Base-by-base conservation (phyloP, 2,113 vertebrate species). In the Dissostichus mawsoni region DNA sequence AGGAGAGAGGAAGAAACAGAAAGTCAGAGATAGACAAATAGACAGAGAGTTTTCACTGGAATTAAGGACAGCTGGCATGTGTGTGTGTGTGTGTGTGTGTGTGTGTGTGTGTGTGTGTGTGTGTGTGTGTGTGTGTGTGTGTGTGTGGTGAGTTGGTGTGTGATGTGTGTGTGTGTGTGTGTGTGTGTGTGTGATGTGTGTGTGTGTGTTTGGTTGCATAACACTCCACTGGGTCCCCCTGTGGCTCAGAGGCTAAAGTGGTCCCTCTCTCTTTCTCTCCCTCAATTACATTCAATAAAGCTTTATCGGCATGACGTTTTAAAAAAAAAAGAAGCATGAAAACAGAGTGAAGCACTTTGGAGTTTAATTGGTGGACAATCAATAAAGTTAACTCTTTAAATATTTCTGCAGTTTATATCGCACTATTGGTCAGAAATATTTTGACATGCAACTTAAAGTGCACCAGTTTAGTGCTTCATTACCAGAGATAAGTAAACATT, bases 31-130 rank as follows among this genome's bases (percentile, higher is more conserved):
- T 44, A 77, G 53, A 84, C 80, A 83, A 81, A 86, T 61, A 84
- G 45, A 78, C 70, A 29, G 41, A 78, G 73, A 84, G 67, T 75
- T 92, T 84, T 89, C 84, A 80, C 77, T 84, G 88, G 87, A 91
- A 91, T 90, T 78, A 74, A 78, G 84, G 82, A 91, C 89, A 92
- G 92, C 91, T 87, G 85, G 78, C 44, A 5, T 84, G 59, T 87
- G 69, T 61, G 65, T 51, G 63, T 45, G 81, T 72, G 76, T 36
- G n/a, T 78, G 72, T 72, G 72, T 56, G 72, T 63, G 70, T 52
- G 45, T 69, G 57, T 69, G 62, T 44, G 69, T 62, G 57, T 57
- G 44, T 73, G n/a, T 44, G 69, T 62, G 57, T 57, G 44, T 55
- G 70, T 33, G 64, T 64, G 69, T 62, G 69, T 64, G 83, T 64